Conservation (phyloP, 2,113 vertebrate species). For the Xiphias gladius region DNA sequence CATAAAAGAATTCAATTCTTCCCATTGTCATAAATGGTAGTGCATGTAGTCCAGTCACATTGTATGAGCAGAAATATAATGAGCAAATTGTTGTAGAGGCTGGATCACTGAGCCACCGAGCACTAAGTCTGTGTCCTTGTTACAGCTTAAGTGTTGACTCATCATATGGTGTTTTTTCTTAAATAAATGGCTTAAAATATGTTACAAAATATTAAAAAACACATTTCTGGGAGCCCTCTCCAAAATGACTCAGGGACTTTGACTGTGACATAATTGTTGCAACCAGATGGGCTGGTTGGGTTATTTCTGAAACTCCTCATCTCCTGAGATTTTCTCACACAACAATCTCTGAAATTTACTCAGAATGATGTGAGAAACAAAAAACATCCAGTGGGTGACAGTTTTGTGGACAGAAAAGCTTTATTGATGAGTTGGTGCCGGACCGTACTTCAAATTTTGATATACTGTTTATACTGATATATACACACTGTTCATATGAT, state of each 20-base stretch:
- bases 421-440: too few species aligned
- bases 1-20: slow-evolving; percentile 46
- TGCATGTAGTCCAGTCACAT: slow-evolving; percentile 31
- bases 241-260: background rate
- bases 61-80: slow-evolving; percentile 60
- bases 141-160: slow-evolving; percentile 17
- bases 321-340: too few species aligned
- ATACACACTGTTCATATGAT: too few species aligned
- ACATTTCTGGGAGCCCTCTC: background rate
- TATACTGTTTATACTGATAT: too few species aligned
- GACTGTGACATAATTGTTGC: too few species aligned
- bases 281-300: too few species aligned
- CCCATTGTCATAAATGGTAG: slow-evolving; percentile 41
- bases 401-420: too few species aligned
- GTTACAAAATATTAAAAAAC: too few species aligned
- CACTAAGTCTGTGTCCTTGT: slow-evolving; percentile 18
- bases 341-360: background rate
- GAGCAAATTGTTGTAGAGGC: slow-evolving; percentile 41
- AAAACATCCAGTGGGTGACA: too few species aligned
- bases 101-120: slow-evolving; percentile 3
- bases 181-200: slow-evolving; percentile 22
- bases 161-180: slow-evolving; percentile 23
- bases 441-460: too few species aligned
- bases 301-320: too few species aligned
- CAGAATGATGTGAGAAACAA: too few species aligned